Evolutionary conservation across 37 sponge, comb jelly and placozoan genomes (phyloP).

Genomic region (Axinella damicornis): DNA sequence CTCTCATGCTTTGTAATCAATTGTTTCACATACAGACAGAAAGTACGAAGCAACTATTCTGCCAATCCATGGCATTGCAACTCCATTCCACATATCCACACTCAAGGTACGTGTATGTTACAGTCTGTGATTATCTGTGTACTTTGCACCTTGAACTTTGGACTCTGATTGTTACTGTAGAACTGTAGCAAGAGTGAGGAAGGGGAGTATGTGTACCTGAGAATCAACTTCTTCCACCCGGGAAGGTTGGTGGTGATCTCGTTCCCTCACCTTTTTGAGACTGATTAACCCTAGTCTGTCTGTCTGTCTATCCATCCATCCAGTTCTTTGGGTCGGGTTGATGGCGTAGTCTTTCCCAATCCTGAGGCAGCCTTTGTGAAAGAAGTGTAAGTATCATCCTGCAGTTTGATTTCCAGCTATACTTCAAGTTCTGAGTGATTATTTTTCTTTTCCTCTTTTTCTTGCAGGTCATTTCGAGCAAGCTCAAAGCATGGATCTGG

Average conservation of each 20-base stretch:
- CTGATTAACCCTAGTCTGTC: too few relatives aligned
- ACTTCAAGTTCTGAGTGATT: background rate
- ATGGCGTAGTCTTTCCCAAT: slow-evolving; percentile 83
- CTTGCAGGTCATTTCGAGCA: slow-evolving; percentile 55
- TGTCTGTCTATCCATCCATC: background rate
- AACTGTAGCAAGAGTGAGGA: slow-evolving; percentile 97
- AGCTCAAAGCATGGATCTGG: slow-evolving; percentile 41
- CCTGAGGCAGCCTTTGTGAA: slow-evolving; percentile 95
- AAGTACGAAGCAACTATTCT: slow-evolving; percentile 92
- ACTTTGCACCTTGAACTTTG: too few relatives aligned
- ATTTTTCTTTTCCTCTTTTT: too few relatives aligned
- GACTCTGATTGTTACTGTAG: slow-evolving; percentile 28
- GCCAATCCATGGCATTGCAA: slow-evolving; percentile 88
- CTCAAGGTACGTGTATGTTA: slow-evolving; percentile 75
- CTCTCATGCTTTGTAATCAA: too few relatives aligned
- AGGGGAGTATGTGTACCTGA: slow-evolving; percentile 92
- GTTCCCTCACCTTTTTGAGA: background rate
- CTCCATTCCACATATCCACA: slow-evolving; percentile 95
- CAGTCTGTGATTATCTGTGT: background rate
- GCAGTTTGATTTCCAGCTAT: background rate
- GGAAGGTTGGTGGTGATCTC: slow-evolving; percentile 61
- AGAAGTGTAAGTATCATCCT: slow-evolving; percentile 76
- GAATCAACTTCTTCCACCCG: slow-evolving; percentile 94
- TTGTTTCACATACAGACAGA: slow-evolving; percentile 47
- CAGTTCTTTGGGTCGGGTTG: slow-evolving; percentile 79